Conservation (phyloP, 2,888 invertebrate species). For the Phlogophora meticulosa region DNA sequence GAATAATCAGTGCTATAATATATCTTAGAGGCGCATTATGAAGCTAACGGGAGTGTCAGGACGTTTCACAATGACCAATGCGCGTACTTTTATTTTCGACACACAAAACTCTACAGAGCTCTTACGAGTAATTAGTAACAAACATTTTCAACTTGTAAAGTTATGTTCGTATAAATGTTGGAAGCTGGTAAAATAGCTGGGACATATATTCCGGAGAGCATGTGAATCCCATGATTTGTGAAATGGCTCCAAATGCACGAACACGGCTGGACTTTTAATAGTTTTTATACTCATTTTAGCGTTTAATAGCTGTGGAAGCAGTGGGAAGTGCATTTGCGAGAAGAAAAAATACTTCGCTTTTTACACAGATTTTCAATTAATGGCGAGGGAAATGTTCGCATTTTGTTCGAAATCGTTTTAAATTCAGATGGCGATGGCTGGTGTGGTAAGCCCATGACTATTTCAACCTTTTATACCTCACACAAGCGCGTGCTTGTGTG, state of each 20-base stretch:
- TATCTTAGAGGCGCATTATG: no score
- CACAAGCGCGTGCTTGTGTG: no score
- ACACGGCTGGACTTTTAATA: constrained; percentile 23
- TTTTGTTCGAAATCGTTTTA: not conserved
- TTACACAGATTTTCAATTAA: not conserved
- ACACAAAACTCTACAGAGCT: no score
- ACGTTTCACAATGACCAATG: no score
- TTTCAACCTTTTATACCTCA: no score
- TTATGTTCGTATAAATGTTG: constrained; percentile 7
- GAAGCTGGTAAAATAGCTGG: not conserved
- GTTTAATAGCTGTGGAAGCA: constrained; percentile 1
- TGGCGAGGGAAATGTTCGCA: not conserved
- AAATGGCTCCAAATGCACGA: constrained; percentile 21
- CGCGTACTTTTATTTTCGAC: no score
- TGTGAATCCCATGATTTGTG: constrained; percentile 36
- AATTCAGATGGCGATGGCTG: not conserved
- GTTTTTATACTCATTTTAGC: constrained; percentile 21
- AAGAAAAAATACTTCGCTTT: not conserved
- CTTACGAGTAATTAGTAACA: not conserved
- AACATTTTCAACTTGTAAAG: not conserved
- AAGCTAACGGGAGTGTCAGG: no score
- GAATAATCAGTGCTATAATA: no score
- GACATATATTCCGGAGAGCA: not conserved
- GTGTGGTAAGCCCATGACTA: not conserved
- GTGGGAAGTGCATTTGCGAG: not conserved